Conservation (phyloP, 2,113 vertebrate species). For the Takifugu flavidus region DNA sequence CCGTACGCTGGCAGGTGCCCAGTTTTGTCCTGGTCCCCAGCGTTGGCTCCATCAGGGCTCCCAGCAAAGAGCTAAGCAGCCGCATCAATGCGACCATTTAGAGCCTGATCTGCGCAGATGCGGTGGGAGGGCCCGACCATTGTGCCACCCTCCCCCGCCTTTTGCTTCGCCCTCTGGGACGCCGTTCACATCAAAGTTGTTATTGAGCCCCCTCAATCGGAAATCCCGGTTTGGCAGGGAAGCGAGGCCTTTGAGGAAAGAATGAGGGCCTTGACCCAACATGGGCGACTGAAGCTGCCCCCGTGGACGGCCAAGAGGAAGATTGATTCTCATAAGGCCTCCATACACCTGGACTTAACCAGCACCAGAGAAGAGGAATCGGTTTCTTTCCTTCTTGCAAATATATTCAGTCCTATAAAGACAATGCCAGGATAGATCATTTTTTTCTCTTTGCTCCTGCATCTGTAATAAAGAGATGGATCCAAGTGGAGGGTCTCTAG, state of each 20-base stretch:
- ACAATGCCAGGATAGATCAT: too few relatives aligned
- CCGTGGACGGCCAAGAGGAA: conserved; percentile 27
- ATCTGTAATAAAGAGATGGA: too few relatives aligned
- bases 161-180: conserved; percentile 60
- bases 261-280: conserved; percentile 67
- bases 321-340: conserved; percentile 45
- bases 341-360: conserved; percentile 34
- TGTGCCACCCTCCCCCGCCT: conserved; percentile 58
- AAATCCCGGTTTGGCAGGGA: conserved; percentile 72
- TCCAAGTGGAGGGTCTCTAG: too few relatives aligned
- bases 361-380: background rate
- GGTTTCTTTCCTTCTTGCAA: too few relatives aligned
- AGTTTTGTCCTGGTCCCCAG: conserved; percentile 56
- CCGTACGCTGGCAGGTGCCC: conserved; percentile 67
- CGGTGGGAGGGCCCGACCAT: conserved; percentile 66
- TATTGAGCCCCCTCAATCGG: conserved; percentile 68
- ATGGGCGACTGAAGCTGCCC: conserved; percentile 44
- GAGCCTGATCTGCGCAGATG: conserved; percentile 67
- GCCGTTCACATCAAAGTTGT: conserved; percentile 72
- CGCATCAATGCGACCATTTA: conserved; percentile 74
- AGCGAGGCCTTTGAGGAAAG: conserved; percentile 50
- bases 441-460: too few relatives aligned
- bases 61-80: conserved; percentile 57
- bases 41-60: conserved; percentile 64
- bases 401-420: too few relatives aligned